A percentile compares a stretch with the other conserved stretches of the same genome.
phyloP scores from a whole-genome alignment of 1,140 invertebrate species.

The Philaenus spumarius region DNA sequence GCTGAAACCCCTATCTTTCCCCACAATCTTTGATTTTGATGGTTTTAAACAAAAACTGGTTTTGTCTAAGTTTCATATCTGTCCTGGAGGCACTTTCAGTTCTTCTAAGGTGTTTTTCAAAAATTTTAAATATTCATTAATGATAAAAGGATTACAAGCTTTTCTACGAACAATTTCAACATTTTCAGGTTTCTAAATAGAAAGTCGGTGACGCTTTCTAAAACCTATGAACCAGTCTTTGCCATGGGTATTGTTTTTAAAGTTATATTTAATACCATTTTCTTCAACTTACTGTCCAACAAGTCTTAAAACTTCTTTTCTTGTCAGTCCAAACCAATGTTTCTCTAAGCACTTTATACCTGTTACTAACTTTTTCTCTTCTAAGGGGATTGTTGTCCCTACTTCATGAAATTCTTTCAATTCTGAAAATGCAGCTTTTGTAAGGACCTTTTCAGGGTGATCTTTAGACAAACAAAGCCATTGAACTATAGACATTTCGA shows the following conservation, averaged over 20 bases:
- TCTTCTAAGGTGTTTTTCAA: conserved; percentile 26
- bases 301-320: conserved; percentile 12
- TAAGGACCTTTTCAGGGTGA: no score
- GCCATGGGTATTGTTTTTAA: conserved; percentile 8
- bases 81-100: no score
- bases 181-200: conserved; percentile 27
- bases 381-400: not conserved
- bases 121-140: conserved; percentile 33
- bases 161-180: conserved; percentile 36
- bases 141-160: conserved; percentile 29
- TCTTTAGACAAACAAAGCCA: no score
- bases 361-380: conserved; percentile 12
- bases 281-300: conserved; percentile 9
- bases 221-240: conserved; percentile 15
- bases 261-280: conserved; percentile 8
- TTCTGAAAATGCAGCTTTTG: no score
- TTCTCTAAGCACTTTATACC: conserved; percentile 14
- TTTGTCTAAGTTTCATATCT: conserved; percentile 36
- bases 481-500: no score
- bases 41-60: conserved; percentile 30
- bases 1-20: not conserved
- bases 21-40: conserved; percentile 14
- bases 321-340: conserved; percentile 13
- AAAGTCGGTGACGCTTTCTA: conserved; percentile 15
- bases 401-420: no score